Conservation (phyloP, 30 jellyfish, hydroid and myxozoan species). For the Hydractinia symbiolongicarpus region DNA sequence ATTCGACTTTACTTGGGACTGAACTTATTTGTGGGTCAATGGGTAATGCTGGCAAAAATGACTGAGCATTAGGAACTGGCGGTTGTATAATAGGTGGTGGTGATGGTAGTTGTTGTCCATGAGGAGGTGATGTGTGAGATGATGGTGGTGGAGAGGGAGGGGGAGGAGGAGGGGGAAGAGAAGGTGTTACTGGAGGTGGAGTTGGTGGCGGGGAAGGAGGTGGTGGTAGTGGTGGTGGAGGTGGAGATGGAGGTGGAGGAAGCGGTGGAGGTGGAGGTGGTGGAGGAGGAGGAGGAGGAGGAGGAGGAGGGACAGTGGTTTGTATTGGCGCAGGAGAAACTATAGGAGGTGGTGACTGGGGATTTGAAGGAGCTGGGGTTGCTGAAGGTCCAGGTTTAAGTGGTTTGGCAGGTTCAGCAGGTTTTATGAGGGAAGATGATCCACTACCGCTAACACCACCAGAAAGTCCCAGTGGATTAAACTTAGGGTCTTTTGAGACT, state of each 20-base stretch:
- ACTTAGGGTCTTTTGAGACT: slow-evolving; percentile 14
- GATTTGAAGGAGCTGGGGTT: background rate
- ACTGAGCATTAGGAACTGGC: slow-evolving; percentile 32
- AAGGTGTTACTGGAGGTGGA: slow-evolving; percentile 32
- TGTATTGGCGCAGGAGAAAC: slow-evolving; percentile 14
- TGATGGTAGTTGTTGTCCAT: slow-evolving; percentile 47
- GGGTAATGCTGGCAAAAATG: slow-evolving; percentile 40
- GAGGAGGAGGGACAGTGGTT: slow-evolving; percentile 34
- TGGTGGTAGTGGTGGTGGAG: slow-evolving; percentile 42
- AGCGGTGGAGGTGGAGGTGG: slow-evolving; percentile 33
- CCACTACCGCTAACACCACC: slow-evolving; percentile 35
- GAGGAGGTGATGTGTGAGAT: slow-evolving; percentile 40
- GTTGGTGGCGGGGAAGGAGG: slow-evolving; percentile 51
- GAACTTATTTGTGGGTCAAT: slow-evolving; percentile 12
- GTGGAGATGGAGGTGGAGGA: slow-evolving; percentile 27
- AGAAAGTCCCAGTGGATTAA: slow-evolving; percentile 24
- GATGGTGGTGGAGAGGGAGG: slow-evolving; percentile 33
- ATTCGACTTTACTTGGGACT: background rate
- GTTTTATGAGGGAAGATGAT: slow-evolving; percentile 4
- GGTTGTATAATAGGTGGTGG: slow-evolving; percentile 49
- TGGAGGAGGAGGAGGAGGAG: slow-evolving; percentile 20
- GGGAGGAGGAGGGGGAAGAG: slow-evolving; percentile 48
- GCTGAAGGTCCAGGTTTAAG: slow-evolving; percentile 6
- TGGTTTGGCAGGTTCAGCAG: background rate
- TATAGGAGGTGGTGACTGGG: slow-evolving; percentile 20